Evolutionary conservation across 2,888 invertebrate species (phyloP).

Genomic region (Euzetes globulus): DNA sequence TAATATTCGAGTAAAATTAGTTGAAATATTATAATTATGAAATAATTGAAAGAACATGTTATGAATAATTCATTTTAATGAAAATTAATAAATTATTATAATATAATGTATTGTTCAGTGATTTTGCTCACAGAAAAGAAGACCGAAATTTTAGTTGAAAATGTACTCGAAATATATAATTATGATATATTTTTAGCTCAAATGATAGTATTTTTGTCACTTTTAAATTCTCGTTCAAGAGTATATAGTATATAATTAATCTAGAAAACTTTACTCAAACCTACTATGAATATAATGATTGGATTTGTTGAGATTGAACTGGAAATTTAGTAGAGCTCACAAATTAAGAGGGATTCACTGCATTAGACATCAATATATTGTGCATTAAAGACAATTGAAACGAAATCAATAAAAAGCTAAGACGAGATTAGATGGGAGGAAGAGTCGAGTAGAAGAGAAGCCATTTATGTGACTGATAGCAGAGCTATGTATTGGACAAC

Average conservation of each 20-base stretch:
- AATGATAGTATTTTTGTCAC: constrained; percentile 1
- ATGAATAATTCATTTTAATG: constrained; percentile 12
- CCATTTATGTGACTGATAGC: constrained; percentile 12
- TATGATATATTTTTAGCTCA: not conserved
- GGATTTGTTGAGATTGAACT: not conserved
- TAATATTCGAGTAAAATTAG: not conserved
- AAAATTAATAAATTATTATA: not conserved
- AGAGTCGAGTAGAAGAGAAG: not conserved
- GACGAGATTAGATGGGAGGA: not conserved
- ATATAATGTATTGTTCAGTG: not conserved
- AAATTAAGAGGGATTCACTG: not conserved
- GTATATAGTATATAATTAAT: not conserved
- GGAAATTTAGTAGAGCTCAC: not conserved
- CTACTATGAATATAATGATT: not conserved
- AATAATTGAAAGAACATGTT: constrained; percentile 19
- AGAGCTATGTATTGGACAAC: constrained; percentile 16
- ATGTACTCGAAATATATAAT: not conserved
- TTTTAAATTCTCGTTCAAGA: not conserved
- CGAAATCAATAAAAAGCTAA: not conserved
- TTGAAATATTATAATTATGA: not conserved
- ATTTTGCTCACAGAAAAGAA: not conserved
- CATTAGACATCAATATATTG: constrained; percentile 2
- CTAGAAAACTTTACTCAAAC: not conserved
- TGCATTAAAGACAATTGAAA: constrained; percentile 15
- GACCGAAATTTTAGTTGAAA: too few relatives aligned